Conservation (phyloP, 1,140 invertebrate species). For the Drosophila pallidifrons region DNA sequence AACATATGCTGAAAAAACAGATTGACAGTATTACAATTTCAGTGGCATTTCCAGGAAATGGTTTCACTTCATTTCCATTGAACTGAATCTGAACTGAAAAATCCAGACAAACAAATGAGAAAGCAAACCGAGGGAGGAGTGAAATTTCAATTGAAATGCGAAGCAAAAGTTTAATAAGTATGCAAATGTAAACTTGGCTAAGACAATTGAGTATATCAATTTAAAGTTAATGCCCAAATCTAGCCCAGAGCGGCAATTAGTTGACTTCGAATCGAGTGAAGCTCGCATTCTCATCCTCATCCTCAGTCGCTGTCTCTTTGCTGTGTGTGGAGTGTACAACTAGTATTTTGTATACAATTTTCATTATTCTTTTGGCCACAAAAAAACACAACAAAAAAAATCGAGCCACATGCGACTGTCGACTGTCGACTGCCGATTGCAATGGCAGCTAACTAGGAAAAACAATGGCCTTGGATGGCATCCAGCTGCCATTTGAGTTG, state of each 20-base stretch:
- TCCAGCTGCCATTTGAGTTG: conserved; percentile 67
- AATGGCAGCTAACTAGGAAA: conserved; percentile 61
- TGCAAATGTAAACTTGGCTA: conserved; percentile 35
- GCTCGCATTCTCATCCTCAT: neutral
- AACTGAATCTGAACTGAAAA: neutral
- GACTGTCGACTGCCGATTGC: conserved; percentile 39
- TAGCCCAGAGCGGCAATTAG: conserved; percentile 41
- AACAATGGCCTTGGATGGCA: conserved; percentile 77
- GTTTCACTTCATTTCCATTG: neutral
- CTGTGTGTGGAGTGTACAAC: neutral
- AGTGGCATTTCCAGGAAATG: neutral
- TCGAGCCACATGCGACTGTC: neutral
- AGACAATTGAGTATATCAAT: conserved; percentile 40
- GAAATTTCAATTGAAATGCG: conserved; percentile 28
- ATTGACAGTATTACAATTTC: too few species aligned
- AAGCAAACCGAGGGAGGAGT: neutral
- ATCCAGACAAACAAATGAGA: conserved; percentile 4
- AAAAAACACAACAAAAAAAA: conserved; percentile 10
- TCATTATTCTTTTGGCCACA: conserved; percentile 60
- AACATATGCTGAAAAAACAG: too few species aligned
- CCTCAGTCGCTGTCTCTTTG: neutral
- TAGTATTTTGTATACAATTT: conserved; percentile 44
- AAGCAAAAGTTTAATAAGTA: conserved; percentile 35
- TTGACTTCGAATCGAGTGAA: conserved; percentile 14
- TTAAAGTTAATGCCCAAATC: conserved; percentile 35